A percentile compares a stretch with the other conserved stretches of the same genome.
phyloP scores from a whole-genome alignment of 2,113 vertebrate genomes.

The Ciconia stormi region DNA sequence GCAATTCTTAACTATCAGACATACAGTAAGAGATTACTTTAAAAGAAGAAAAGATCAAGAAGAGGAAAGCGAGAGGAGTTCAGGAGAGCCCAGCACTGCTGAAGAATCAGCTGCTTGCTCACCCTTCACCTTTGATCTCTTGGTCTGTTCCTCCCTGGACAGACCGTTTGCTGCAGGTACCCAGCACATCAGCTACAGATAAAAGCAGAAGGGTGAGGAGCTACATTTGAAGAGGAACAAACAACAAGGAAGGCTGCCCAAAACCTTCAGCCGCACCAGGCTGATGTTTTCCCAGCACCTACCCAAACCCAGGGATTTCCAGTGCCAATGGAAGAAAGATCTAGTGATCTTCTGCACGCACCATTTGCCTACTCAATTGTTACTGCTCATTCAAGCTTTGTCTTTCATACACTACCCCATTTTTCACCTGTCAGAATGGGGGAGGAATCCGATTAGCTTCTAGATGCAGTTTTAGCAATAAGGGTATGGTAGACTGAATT shows the following conservation, averaged over 20 bases:
- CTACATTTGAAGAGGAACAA: not conserved
- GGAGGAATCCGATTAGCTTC: constrained; percentile 27
- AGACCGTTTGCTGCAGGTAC: not conserved
- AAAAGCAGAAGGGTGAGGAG: not conserved
- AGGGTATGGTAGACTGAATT: constrained; percentile 3
- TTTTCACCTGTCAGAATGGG: not conserved
- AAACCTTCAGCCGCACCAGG: not conserved
- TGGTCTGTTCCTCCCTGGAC: rapidly evolving
- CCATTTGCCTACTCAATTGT: not conserved
- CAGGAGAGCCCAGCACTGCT: not conserved
- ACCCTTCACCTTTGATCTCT: not conserved
- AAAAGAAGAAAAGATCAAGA: not conserved
- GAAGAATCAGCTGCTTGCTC: not conserved
- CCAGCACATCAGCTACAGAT: not conserved
- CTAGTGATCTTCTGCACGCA: not conserved
- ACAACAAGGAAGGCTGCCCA: not conserved
- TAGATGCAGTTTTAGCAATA: constrained; percentile 19
- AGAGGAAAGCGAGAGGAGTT: not conserved
- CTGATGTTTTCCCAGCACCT: not conserved
- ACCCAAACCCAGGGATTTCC: not conserved
- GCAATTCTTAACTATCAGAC: not conserved
- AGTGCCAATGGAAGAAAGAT: not conserved
- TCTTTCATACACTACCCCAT: not conserved
- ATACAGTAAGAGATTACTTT: not conserved
- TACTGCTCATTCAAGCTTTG: not conserved